Percentiles rank a stretch among this genome's conserved stretches.
Evolutionary conservation across 2,113 vertebrate genomes (phyloP).

Genomic region (Coptodon rendalli): DNA sequence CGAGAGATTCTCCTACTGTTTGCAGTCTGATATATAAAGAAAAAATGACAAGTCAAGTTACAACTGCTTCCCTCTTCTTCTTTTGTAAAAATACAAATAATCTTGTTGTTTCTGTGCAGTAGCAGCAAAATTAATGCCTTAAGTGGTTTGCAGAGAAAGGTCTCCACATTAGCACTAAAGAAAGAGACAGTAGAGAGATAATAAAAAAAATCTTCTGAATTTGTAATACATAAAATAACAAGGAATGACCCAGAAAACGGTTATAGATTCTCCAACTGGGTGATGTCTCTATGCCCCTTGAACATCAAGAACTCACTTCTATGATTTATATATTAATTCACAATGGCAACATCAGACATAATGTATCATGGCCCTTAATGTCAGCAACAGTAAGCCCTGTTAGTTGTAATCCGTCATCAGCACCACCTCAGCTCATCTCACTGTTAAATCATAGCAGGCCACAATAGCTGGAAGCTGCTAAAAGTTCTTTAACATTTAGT

Average conservation of each 20-base stretch:
- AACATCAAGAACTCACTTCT: not conserved
- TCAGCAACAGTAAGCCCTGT: not conserved
- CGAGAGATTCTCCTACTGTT: not conserved
- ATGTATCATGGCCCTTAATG: not conserved
- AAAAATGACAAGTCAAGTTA: not conserved
- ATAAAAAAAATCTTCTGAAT: not conserved
- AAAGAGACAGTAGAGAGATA: not conserved
- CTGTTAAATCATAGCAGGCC: not conserved
- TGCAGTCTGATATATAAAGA: not conserved
- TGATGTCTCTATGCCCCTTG: not conserved
- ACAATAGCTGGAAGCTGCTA: not conserved
- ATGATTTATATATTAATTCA: not conserved
- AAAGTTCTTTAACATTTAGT: not conserved
- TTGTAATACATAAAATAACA: not conserved
- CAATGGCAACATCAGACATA: not conserved
- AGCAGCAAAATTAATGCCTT: not conserved
- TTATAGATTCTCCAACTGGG: not conserved
- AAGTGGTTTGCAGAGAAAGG: slow-evolving; percentile 1
- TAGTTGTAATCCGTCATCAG: not conserved
- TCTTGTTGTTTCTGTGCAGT: not conserved
- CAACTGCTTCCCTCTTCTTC: not conserved
- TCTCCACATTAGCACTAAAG: not conserved
- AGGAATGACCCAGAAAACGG: not conserved
- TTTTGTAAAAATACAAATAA: not conserved
- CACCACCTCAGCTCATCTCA: not conserved